Conservation (phyloP, 2,888 invertebrate species). For the Diaperis boleti region DNA sequence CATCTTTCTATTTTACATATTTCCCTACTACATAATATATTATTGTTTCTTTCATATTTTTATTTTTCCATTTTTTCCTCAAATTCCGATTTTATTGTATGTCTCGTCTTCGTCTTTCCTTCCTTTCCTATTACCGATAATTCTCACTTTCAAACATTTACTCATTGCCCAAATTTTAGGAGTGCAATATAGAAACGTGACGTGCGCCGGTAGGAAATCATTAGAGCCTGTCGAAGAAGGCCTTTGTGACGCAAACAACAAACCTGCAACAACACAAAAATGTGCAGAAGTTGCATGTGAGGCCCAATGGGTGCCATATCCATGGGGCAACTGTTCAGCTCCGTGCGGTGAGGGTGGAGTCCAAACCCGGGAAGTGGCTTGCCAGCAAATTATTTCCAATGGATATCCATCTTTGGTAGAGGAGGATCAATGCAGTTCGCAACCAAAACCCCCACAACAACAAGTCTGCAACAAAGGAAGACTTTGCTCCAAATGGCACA, state of each 20-base stretch:
- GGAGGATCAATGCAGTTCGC: constrained; percentile 75
- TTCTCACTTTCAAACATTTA: too few species aligned
- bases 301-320: constrained; percentile 81
- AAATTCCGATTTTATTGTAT: too few species aligned
- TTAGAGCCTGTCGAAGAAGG: constrained; percentile 78
- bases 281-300: constrained; percentile 85
- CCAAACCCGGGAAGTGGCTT: constrained; percentile 79
- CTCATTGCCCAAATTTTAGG: too few species aligned
- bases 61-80: too few species aligned
- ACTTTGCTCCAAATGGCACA: constrained; percentile 88
- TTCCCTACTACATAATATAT: neutral
- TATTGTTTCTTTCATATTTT: too few species aligned
- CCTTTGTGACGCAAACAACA: constrained; percentile 82
- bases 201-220: constrained; percentile 82
- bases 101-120: too few species aligned
- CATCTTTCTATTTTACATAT: neutral
- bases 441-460: constrained; percentile 77
- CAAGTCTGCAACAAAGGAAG: constrained; percentile 82
- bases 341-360: constrained; percentile 84
- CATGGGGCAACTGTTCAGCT: constrained; percentile 86
- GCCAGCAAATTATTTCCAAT: constrained; percentile 82
- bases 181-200: constrained; percentile 80
- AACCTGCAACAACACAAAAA: constrained; percentile 77
- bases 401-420: constrained; percentile 80
- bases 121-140: too few species aligned